A percentile compares a stretch with the other conserved stretches of the same genome.
phyloP scores from a whole-genome alignment of 2,888 invertebrate genomes.

The Macrosoma leucophasiata region DNA sequence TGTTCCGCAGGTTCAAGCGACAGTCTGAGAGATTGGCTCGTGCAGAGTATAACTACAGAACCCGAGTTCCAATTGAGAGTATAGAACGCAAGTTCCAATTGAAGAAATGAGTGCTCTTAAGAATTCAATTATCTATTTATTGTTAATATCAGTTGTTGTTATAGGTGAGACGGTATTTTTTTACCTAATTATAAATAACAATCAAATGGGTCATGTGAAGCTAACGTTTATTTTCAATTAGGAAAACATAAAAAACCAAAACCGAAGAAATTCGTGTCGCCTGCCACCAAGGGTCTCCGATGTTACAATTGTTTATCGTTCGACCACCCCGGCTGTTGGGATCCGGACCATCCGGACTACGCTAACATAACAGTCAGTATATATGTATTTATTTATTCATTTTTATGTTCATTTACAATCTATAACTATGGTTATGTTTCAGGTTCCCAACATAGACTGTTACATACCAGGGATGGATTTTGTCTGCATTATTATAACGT shows the following conservation, averaged over 20 bases:
- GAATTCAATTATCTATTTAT: constrained; percentile 39
- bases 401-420: background rate
- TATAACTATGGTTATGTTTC: constrained; percentile 6
- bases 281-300: constrained; percentile 57
- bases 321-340: constrained; percentile 71
- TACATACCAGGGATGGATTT: constrained; percentile 70
- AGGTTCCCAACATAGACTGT: constrained; percentile 69
- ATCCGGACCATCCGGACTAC: constrained; percentile 66
- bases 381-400: constrained; percentile 1
- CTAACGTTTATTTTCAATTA: no score
- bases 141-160: constrained; percentile 45
- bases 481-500: constrained; percentile 63
- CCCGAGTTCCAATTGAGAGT: no score
- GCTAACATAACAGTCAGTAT: constrained; percentile 56
- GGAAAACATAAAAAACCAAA: constrained; percentile 62
- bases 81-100: constrained; percentile 4
- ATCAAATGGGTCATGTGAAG: no score
- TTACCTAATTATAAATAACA: no score
- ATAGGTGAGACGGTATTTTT: constrained; percentile 36
- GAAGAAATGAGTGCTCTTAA: constrained; percentile 32
- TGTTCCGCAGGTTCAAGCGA: constrained; percentile 17
- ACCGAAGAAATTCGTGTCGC: constrained; percentile 58
- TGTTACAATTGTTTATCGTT: constrained; percentile 69
- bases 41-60: no score
- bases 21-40: no score